Base-by-base conservation (phyloP, 2,113 vertebrate genomes). In the Rana temporaria region DNA sequence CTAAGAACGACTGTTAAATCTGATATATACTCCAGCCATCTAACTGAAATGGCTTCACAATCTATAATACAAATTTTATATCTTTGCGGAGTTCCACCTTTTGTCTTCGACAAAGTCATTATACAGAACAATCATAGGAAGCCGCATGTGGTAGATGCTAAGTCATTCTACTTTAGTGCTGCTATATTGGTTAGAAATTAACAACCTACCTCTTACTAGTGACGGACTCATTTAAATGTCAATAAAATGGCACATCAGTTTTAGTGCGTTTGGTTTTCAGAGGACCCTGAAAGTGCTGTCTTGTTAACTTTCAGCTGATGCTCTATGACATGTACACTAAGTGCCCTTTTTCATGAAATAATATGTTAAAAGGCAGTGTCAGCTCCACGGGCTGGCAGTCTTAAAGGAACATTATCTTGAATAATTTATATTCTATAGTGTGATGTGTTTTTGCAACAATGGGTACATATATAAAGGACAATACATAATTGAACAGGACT, bases 1-100 rank as follows among this genome's bases (percentile, higher is more conserved):
- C 63, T 83, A 83, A 83, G 81, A 83, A 83, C 71, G 53, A 76
- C 81, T 76, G 81, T 56, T 76, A 83, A 83, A 83, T 65, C 65
- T 83, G 71, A 83, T 67, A 83, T 83, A 83, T 83, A 68, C 55
- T 60, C 26, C 55, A 14, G 71, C 64, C 64, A 75, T 83, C 71
- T 66, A 24, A 24, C 53, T 67, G 38, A 67, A 76, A 83, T 83
- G 81, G 52, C 68, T 76, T 67, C 55, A 6, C 64, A 75, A 83
- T 83, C 57, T 83, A 83, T 83, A 83, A 76, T 68, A 66, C n/a
- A 68, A 2, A 60, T 83, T 83, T 71, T 80, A 74, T 83, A 64
- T 68, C 62, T 59, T 24, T 68, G 34, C 52, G 20, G 14, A 38
- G n/a, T 55, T 20, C 70, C 32, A 56, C 63, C 53, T 76, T 60